A percentile compares a stretch with the other conserved stretches of the same genome.
These are phyloP conservation scores for Allygus modestus DNA, from an alignment of 2,888 invertebrate species.

Conservation along the genomic window DNA sequence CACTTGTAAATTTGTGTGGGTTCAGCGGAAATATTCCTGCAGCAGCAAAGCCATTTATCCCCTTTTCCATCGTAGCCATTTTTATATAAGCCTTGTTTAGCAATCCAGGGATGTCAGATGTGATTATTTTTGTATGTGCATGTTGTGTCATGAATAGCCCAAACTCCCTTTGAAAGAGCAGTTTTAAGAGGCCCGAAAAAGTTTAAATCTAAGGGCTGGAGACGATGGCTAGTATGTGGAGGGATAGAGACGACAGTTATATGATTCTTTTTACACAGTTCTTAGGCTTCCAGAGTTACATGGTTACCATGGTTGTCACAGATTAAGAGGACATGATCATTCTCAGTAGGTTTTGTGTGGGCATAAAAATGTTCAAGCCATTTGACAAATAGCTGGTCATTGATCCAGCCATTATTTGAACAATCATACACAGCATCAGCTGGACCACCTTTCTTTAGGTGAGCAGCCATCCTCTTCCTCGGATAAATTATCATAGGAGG, in stretches of 20 bases:
- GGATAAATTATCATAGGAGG: constrained; percentile 76
- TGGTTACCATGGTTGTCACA: constrained; percentile 72
- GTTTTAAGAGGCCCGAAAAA: constrained; percentile 71
- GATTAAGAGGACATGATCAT: constrained; percentile 72
- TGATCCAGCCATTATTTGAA: constrained; percentile 72
- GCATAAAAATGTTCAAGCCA: constrained; percentile 70
- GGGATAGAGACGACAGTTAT: constrained; percentile 70
- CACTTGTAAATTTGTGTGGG: constrained; percentile 53
- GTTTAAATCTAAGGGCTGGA: constrained; percentile 70
- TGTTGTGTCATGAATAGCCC: constrained; percentile 47
- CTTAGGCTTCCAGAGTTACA: constrained; percentile 68
- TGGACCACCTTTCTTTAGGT: constrained; percentile 68
- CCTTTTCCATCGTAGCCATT: constrained; percentile 61
- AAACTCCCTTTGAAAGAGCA: constrained; percentile 71
- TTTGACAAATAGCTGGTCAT: constrained; percentile 66
- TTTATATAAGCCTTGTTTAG: constrained; percentile 63
- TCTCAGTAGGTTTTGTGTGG: constrained; percentile 70
- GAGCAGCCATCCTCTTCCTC: constrained; percentile 74
- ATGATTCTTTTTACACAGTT: constrained; percentile 69
- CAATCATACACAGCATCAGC: constrained; percentile 67
- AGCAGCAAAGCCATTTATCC: constrained; percentile 58
- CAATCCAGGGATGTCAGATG: constrained; percentile 61
- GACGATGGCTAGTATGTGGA: constrained; percentile 71
- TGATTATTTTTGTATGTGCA: constrained; percentile 22
- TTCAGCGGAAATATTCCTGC: constrained; percentile 62